Base-by-base conservation (phyloP, 1,140 invertebrate species). In the Cyphomyrmex costatus region DNA sequence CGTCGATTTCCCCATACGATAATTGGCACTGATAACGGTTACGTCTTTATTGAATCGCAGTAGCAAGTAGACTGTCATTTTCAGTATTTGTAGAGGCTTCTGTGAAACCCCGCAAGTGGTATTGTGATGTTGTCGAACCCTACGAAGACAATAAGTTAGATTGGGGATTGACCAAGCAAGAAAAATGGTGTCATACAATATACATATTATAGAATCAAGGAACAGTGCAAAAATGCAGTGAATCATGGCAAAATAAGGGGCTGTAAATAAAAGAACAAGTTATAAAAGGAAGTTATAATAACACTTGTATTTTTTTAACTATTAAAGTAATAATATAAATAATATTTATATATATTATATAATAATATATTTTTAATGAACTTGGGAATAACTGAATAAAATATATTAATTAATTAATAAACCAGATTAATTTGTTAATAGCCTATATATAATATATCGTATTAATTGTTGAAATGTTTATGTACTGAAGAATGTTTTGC, bases 121-220 rank as follows among this genome's bases (percentile, higher is more conserved):
- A 80, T 68, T 46, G 21, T 49, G 85, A 91, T 94, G 94, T 94
- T 94, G 93, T 94, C 92, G 93, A 94, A 93, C 93, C 89, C 89
- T 76, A 70, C 5, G 24, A 5, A 60, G 68, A 74, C 19, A 73
- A 73, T 46, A 27, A 74, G 53, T 58, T 58, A 60, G 36, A 21
- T 6, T 65, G 21, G 6, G 51, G 65, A 56, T 61, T 68, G 14
- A 63, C 36, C 19, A 56, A 30, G 14, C 19, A 42, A 65, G 46
- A 80, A 21, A 42, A 33, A 79, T 16, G 60, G 60, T 46, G 76
- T 42, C 30, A 74, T 12, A 42, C n/a, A 21, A 10, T 74, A 60
- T n/a, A 21, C 33, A 60, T n/a, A 21, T 21, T 42, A 46, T 60
- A 46, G 6, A 16, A 3, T 66, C 8, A 19, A 71, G 10, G 46